Conservation (phyloP, 2,797 vertebrate genomes). For the Schizopygopsis pylzovi region DNA sequence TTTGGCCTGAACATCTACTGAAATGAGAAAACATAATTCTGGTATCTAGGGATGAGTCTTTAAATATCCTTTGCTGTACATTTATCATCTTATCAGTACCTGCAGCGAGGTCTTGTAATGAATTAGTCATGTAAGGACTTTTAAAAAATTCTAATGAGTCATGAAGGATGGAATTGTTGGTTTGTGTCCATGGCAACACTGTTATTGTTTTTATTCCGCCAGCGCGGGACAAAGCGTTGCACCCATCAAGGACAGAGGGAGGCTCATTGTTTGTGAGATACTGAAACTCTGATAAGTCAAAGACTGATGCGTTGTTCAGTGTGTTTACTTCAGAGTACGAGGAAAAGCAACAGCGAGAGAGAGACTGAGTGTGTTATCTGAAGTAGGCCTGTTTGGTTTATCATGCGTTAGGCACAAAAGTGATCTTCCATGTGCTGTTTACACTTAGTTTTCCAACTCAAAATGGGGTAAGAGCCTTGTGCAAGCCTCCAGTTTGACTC, state of each 20-base stretch:
- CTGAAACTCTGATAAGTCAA: constrained; percentile 48
- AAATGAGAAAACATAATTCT: not conserved
- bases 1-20: not conserved
- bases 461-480: not conserved
- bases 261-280: constrained; percentile 11
- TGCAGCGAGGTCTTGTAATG: not conserved
- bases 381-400: constrained; percentile 16
- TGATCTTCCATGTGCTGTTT: not conserved
- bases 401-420: not conserved
- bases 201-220: constrained; percentile 43
- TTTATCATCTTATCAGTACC: constrained; percentile 12
- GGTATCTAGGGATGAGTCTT: not conserved
- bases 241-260: constrained; percentile 35
- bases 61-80: not conserved
- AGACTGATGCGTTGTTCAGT: constrained; percentile 39
- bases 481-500: not conserved
- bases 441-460: not conserved
- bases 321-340: constrained; percentile 2
- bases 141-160: not conserved
- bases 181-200: constrained; percentile 42
- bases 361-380: constrained; percentile 20
- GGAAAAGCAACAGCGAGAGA: not conserved
- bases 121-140: not conserved
- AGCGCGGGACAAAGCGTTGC: constrained; percentile 42
- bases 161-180: constrained; percentile 18